Base-by-base conservation (phyloP, 2,888 invertebrate species). In the Sisyra terminalis region DNA sequence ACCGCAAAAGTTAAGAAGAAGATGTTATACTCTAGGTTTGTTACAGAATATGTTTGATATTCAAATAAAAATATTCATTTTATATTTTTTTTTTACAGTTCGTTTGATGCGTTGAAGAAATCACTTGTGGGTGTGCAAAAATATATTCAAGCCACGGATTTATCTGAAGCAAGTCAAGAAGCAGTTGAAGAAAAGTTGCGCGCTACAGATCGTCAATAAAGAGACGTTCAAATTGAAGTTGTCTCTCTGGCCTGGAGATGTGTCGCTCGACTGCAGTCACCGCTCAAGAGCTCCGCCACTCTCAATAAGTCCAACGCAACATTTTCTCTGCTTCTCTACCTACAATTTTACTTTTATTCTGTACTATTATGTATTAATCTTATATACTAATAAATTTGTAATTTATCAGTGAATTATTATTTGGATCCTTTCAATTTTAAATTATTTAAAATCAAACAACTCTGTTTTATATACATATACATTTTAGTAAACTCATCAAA, bases 21-120 rank as follows among this genome's bases (percentile, higher is more conserved):
- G 80, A 80, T 80, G 80, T 78, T 80, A 74, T 80, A 80, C 67
- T 80, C 80, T 58, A 75, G 75, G 75, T 74, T 50, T 57, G 39
- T 39, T 8, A 16, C 15, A 37, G 2, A 11, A 24, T 24, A n/a
- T 24, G 24, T 24, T 7, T 24, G 24, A 32, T 6, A 32, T 32
- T n/a, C n/a, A n/a, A n/a, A n/a, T n/a, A n/a, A 10, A 32, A 32
- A 32, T 13, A 4, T 3, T 32, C 3, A 13, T n/a, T 15, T 17
- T 4, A 79, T 79, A 69, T 80, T 79, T 79, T 68, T 79, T 61
- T 80, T 81, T 66, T 75, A 75, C 64, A 93, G 93, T 74, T 94
- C 94, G 55, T 97, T 97, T 61, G 93, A 94, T 67, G 94, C 94
- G 58, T 75, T 98, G 64, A 96, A 94, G 73, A 90, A 92, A 65